These are phyloP conservation scores for Halictus ligatus DNA, from an alignment of 2,888 invertebrate genomes.

Conservation along the genomic window DNA sequence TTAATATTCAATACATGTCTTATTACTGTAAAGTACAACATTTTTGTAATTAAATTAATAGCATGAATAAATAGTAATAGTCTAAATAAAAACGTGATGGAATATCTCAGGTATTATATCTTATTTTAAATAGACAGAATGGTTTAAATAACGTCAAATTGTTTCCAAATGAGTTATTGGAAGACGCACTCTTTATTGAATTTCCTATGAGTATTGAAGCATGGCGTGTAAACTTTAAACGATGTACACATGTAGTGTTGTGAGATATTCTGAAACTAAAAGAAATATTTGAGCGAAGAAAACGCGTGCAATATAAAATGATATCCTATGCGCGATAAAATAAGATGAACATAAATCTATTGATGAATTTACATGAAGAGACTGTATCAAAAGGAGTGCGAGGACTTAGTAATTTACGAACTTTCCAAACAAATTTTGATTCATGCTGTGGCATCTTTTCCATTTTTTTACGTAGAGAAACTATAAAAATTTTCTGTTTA, in stretches of 20 bases:
- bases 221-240: constrained; percentile 30
- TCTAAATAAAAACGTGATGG: no score
- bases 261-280: constrained; percentile 41
- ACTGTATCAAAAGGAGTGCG: constrained; percentile 18
- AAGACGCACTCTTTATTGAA: constrained; percentile 16
- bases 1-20: no score
- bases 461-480: not conserved
- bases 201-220: constrained; percentile 37
- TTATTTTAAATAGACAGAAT: not conserved
- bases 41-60: no score
- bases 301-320: constrained; percentile 32
- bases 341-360: constrained; percentile 54
- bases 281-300: constrained; percentile 33
- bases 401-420: constrained; percentile 34
- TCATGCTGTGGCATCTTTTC: not conserved
- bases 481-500: not conserved
- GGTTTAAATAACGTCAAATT: constrained; percentile 35
- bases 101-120: not conserved
- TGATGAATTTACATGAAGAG: constrained; percentile 40
- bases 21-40: no score
- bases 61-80: no score
- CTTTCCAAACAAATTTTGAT: constrained; percentile 37
- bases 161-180: not conserved
- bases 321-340: constrained; percentile 47
- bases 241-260: not conserved